These are phyloP conservation scores for Bergia sp. DNA, from an alignment of 92 coral and sea anemone species.

Conservation along the genomic window DNA sequence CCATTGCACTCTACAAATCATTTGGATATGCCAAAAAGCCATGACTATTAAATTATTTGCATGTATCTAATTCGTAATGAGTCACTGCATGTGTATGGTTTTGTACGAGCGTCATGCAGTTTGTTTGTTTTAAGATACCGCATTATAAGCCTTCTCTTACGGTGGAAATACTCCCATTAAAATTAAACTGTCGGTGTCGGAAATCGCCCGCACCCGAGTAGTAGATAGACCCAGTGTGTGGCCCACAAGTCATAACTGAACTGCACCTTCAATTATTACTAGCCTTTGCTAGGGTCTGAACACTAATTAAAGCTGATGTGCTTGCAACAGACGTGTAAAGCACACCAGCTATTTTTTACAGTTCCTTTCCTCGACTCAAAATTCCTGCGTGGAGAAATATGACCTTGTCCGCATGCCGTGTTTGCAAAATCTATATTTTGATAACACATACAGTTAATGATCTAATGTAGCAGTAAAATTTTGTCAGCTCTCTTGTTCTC, in stretches of 20 bases:
- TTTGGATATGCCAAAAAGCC: not conserved
- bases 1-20: not conserved
- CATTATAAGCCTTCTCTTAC: not conserved
- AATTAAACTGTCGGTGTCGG: not conserved
- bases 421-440: too few species aligned
- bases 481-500: too few species aligned
- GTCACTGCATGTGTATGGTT: not conserved
- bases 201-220: not conserved
- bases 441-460: too few species aligned
- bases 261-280: not conserved
- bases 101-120: slow-evolving; percentile 4
- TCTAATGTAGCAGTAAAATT: too few species aligned
- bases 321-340: not conserved
- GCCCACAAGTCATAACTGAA: not conserved
- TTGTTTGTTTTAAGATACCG: not conserved
- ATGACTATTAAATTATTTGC: not conserved
- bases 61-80: not conserved
- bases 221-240: slow-evolving; percentile 3
- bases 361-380: not conserved
- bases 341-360: not conserved
- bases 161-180: not conserved
- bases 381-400: not conserved
- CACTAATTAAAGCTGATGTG: not conserved
- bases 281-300: not conserved
- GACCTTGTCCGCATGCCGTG: too few species aligned